phyloP scores from a whole-genome alignment of 2,797 vertebrate genomes.

The Cynodonichthys magdalenae region DNA sequence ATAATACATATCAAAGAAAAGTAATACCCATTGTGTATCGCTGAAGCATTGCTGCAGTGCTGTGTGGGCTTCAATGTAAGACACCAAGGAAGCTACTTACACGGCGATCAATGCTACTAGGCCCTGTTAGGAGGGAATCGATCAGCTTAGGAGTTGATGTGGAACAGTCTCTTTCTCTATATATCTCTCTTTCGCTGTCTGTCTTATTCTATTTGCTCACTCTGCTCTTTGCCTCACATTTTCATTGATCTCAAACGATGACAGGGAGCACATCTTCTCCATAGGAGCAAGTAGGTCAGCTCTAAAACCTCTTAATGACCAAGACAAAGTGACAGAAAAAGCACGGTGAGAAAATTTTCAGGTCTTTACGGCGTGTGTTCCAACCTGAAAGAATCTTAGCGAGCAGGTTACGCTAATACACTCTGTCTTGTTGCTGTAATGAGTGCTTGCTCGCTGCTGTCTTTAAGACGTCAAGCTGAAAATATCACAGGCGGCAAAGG shows the following conservation, averaged over 20 bases:
- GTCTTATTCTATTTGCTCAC: slow-evolving; percentile 55
- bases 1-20: slow-evolving; percentile 8
- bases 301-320: slow-evolving; percentile 45
- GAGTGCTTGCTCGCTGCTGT: slow-evolving; percentile 1
- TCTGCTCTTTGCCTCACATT: slow-evolving; percentile 40
- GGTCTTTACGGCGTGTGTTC: slow-evolving; percentile 38
- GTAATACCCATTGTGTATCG: slow-evolving; percentile 23
- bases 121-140: slow-evolving; percentile 73
- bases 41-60: slow-evolving; percentile 32
- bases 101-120: slow-evolving; percentile 75
- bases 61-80: slow-evolving; percentile 62
- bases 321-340: slow-evolving; percentile 27
- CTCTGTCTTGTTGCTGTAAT: slow-evolving; percentile 6
- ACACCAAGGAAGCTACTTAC: slow-evolving; percentile 74
- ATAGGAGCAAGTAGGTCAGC: slow-evolving; percentile 55
- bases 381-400: slow-evolving; percentile 22
- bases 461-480: slow-evolving; percentile 18
- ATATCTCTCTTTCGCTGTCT: slow-evolving; percentile 44
- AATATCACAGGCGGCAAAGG: slow-evolving; percentile 35
- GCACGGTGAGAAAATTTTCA: slow-evolving; percentile 28
- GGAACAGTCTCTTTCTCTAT: slow-evolving; percentile 63
- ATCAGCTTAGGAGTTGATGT: slow-evolving; percentile 75
- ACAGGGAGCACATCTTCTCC: slow-evolving; percentile 56
- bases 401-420: slow-evolving; percentile 6
- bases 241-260: slow-evolving; percentile 58